Base-by-base conservation (phyloP, 2,113 vertebrate species). In the Myrmecobius fasciatus region DNA sequence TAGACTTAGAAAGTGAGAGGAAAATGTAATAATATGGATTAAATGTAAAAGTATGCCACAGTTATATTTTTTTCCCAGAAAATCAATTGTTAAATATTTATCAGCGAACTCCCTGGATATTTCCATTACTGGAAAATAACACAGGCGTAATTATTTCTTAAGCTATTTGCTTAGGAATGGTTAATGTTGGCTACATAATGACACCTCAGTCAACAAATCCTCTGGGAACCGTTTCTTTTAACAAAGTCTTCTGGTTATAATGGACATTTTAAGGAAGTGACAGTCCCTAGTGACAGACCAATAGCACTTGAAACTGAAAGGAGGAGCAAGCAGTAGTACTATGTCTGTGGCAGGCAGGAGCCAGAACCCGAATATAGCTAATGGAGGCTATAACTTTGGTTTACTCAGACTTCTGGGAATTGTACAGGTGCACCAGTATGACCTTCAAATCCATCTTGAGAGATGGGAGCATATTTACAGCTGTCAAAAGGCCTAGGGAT, bases 131-230 rank as follows among this genome's bases (percentile, higher is more conserved):
- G 36, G 36, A 83, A 83, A 83, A 83, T 83, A 43, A 43, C 67
- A 90, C 91, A 91, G 96, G 49, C 94, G 51, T 89, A 92, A 95
- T 95, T 94, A 96, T 83, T 67, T 89, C n/a, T 94, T 96, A 92
- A 88, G 43, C 96, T 95, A 48, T 89, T 75, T 20, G 36, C 10
- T 89, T 95, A 95, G 91, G 92, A 90, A 89, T n/a, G 20, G 52
- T 26, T 89, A 89, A 67, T 52, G 56, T 49, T 89, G 93, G n/a
- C 92, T n/a, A 46, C 22, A 83, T 8, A 28, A 89, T 22, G 17
- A 88, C 83, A 83, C 53, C 46, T 83, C 92, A 90, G 90, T 93
- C 93, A 93, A 94, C 53, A 94, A 47, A 60, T 93, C 90, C 93
- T 89, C 52, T 49, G 3, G 53, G 53, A 89, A 92, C 67, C 25